Conservation (phyloP, 92 coral and sea anemone species). For the Metridium senile region DNA sequence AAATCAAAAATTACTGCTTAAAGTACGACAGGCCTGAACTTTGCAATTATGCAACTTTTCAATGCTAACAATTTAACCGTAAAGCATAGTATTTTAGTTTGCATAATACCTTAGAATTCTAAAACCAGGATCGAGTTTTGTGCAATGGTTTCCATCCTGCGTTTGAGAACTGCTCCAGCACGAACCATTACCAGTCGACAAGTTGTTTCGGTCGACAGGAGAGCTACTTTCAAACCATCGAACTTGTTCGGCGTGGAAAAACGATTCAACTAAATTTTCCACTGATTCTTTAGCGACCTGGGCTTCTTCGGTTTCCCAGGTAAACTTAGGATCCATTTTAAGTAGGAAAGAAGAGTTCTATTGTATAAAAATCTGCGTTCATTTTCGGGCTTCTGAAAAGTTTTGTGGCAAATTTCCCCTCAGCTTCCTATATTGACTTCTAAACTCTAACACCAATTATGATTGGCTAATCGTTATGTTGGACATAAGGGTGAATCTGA, state of each 20-base stretch:
- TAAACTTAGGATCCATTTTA: slow-evolving; percentile 48
- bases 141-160: slow-evolving; percentile 11
- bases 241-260: slow-evolving; percentile 57
- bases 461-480: slow-evolving; percentile 17
- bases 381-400: background rate
- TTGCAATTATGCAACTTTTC: too few relatives aligned
- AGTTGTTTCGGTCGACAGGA: slow-evolving; percentile 38
- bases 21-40: too few relatives aligned
- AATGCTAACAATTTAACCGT: background rate
- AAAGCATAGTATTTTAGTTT: background rate
- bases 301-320: slow-evolving; percentile 49
- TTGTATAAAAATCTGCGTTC: background rate
- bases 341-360: slow-evolving; percentile 1
- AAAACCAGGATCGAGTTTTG: slow-evolving; percentile 15
- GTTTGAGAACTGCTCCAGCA: slow-evolving; percentile 8
- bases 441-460: background rate
- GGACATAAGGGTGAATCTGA: slow-evolving; percentile 10
- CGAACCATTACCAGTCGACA: background rate
- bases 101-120: slow-evolving; percentile 16
- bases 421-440: background rate
- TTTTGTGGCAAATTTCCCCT: slow-evolving; percentile 1
- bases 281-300: slow-evolving; percentile 51
- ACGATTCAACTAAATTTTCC: slow-evolving; percentile 39
- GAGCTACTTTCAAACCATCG: slow-evolving; percentile 59
- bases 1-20: too few relatives aligned